These are phyloP conservation scores for Numenius arquata DNA, from an alignment of 2,113 vertebrate genomes.

Conservation along the genomic window DNA sequence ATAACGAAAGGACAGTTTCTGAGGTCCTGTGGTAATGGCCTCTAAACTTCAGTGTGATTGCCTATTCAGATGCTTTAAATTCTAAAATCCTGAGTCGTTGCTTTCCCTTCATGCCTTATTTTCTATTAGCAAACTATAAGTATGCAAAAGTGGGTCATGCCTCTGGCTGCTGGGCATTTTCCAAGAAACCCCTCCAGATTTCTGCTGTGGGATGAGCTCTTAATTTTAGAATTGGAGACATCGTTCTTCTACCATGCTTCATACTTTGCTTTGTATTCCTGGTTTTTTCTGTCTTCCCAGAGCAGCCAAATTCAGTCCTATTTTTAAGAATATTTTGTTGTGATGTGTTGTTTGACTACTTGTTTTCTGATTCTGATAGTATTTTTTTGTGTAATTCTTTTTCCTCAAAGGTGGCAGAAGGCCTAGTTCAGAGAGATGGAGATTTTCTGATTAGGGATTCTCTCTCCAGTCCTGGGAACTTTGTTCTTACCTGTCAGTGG, in stretches of 20 bases:
- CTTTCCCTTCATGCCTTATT: not conserved
- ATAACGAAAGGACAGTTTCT: not conserved
- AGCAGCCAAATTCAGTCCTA: not conserved
- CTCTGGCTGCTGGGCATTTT: not conserved
- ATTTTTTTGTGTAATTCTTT: not conserved
- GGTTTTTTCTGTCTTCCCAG: not conserved
- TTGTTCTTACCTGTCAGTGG: slow-evolving; percentile 97
- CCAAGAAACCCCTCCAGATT: not conserved
- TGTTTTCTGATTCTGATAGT: not conserved
- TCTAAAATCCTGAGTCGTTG: not conserved
- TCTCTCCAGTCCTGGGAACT: slow-evolving; percentile 92
- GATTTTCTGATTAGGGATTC: slow-evolving; percentile 96
- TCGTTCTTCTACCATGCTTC: not conserved
- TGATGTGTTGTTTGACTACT: not conserved
- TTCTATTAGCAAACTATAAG: not conserved
- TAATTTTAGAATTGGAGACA: not conserved
- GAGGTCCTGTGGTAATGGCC: not conserved
- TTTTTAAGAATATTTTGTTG: not conserved
- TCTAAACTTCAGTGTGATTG: not conserved
- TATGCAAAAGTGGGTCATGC: not conserved
- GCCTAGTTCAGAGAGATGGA: slow-evolving; percentile 89
- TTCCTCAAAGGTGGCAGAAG: slow-evolving; percentile 86
- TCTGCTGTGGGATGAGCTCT: not conserved
- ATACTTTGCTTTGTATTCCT: not conserved
- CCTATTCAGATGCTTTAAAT: not conserved